Evolutionary conservation across 2,797 vertebrate species (phyloP).

Genomic region (Sparus aurata): DNA sequence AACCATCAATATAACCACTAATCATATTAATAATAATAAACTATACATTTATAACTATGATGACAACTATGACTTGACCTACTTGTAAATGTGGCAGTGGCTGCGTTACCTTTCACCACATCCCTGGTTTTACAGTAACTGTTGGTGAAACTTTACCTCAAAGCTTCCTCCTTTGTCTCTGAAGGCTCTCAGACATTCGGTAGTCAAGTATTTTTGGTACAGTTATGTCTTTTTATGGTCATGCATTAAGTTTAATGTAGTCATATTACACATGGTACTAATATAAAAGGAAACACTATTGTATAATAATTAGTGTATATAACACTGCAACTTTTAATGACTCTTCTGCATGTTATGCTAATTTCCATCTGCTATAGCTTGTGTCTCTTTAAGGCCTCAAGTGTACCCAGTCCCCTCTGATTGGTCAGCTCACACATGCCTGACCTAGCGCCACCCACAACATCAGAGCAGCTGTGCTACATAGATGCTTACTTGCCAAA

Average conservation of each 20-base stretch:
- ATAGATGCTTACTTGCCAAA: no score
- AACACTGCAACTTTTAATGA: not conserved
- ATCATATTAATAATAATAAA: not conserved
- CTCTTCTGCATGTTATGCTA: no score
- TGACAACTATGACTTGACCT: not conserved
- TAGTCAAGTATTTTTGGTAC: not conserved
- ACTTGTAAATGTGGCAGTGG: not conserved
- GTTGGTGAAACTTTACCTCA: constrained; percentile 15
- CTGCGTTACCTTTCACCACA: constrained; percentile 9
- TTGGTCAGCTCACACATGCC: no score
- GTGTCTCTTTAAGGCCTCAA: no score
- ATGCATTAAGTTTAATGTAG: not conserved
- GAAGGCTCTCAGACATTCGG: not conserved
- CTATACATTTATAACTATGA: not conserved
- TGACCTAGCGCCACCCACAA: no score
- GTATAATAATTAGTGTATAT: not conserved
- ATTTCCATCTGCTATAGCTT: no score
- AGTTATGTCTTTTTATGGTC: constrained; percentile 10
- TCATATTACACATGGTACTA: not conserved
- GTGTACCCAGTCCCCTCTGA: no score
- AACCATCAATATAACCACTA: not conserved
- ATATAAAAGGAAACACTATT: not conserved
- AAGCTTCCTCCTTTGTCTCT: not conserved
- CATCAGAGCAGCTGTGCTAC: no score
- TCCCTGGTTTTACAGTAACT: not conserved